Evolutionary conservation across 2,113 vertebrate genomes (phyloP), one percentile per base, ranked within the genome.

Genomic region (Rhodinocichla rosea): DNA sequence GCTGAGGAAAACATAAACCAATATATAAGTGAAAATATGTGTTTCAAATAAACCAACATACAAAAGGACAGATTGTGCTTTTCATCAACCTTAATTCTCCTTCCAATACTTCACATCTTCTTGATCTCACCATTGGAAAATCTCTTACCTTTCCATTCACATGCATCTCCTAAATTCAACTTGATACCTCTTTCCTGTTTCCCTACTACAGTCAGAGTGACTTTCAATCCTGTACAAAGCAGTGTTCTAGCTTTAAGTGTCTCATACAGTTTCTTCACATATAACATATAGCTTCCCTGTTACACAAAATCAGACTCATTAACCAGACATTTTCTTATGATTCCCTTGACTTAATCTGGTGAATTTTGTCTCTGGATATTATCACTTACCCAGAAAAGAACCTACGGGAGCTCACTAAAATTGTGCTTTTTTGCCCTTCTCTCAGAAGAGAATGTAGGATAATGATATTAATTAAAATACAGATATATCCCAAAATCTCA

Each of bases 401-500:
- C 52, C 75, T 83, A 35, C 15, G 39, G 64, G 53, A 94, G 69
- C 68, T 96, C 57, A 95, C 94, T 93, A 93, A 94, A 92, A 89
- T 78, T 69, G 52, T 15, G 63, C 5, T 78, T 89, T 37, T 92
- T 55, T 94, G 49, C 56, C 49, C 28, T 92, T 89, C 65, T 90
- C 80, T 57, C 80, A 67, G 42, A 92, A 81, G 67, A 89, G 13
- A 75, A 92, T 76, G 77, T 89, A 89, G 86, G 64, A 91, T 86
- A 93, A 87, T 2, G 2, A 53, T 67, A 91, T 81, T 96, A 95
- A 95, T 95, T 95, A 94, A 89, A 91, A 85, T 17, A 87, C 39
- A 80, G 32, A 75, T 52, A 85, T 69, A 92, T 73, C 67, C 68
- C 89, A 57, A 92, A 83, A 55, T 95, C 77, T 87, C 91, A 91